Conservation (phyloP, 2,888 invertebrate genomes). For the Gymnoscelis rufifasciata region DNA sequence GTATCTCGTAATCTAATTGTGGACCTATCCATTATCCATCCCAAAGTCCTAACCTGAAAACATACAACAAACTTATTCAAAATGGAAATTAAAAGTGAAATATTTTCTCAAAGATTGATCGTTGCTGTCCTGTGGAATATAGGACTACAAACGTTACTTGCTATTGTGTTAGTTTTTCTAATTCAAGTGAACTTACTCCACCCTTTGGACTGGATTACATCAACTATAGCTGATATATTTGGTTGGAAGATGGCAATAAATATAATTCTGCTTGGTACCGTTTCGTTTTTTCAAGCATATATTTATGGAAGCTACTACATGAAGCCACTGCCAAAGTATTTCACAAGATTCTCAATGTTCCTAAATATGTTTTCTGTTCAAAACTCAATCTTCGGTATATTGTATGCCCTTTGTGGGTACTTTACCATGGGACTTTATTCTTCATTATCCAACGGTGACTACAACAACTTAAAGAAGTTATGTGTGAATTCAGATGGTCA, state of each 20-base stretch:
- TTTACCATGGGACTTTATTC: conserved; percentile 84
- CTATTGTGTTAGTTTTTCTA: conserved; percentile 70
- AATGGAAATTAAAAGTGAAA: conserved; percentile 73
- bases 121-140: conserved; percentile 81
- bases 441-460: conserved; percentile 80
- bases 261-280: conserved; percentile 80
- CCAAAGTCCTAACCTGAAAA: conserved; percentile 12
- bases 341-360: conserved; percentile 83
- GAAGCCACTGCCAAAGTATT: conserved; percentile 78
- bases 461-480: conserved; percentile 69
- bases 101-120: conserved; percentile 79
- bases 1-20: neutral
- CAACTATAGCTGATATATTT: conserved; percentile 78
- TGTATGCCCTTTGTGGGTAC: conserved; percentile 83
- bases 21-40: neutral
- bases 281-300: conserved; percentile 85
- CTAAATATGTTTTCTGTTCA: conserved; percentile 81
- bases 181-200: conserved; percentile 82
- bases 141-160: conserved; percentile 73
- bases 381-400: conserved; percentile 72
- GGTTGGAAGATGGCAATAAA: conserved; percentile 83
- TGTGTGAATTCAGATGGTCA: conserved; percentile 68
- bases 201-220: conserved; percentile 82
- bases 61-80: conserved; percentile 27
- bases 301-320: conserved; percentile 85